These are phyloP conservation scores for Rissa tridactyla DNA, from an alignment of 2,113 vertebrate genomes.

Conservation along the genomic window DNA sequence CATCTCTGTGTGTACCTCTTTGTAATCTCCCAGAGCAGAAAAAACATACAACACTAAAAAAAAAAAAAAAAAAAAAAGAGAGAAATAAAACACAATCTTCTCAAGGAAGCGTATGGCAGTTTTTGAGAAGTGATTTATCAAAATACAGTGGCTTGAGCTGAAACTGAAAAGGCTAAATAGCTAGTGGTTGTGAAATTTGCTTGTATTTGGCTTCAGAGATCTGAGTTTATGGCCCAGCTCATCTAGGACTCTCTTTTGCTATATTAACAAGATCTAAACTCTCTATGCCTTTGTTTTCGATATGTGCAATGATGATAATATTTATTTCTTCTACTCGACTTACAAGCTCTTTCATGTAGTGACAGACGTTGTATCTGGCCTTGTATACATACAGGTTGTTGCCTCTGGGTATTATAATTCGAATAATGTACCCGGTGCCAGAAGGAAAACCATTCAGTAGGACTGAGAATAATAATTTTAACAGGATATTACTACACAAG, in stretches of 20 bases:
- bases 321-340: background rate
- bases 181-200: background rate
- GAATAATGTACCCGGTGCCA: background rate
- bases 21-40: background rate
- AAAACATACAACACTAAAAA: background rate
- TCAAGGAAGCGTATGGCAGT: background rate
- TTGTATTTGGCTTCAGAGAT: background rate
- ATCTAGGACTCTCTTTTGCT: background rate
- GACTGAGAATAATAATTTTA: background rate
- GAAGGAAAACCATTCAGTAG: background rate
- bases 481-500: background rate
- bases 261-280: background rate
- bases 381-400: background rate
- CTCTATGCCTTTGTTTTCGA: background rate
- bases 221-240: background rate
- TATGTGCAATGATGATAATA: background rate
- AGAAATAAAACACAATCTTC: background rate
- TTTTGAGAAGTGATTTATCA: background rate
- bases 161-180: background rate
- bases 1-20: conserved; percentile 26
- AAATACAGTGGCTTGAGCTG: background rate
- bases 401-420: background rate
- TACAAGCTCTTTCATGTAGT: background rate
- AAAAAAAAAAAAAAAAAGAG: background rate
- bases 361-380: background rate